Conservation (phyloP, 2,797 vertebrate species). For the Eulemur rubriventer region DNA sequence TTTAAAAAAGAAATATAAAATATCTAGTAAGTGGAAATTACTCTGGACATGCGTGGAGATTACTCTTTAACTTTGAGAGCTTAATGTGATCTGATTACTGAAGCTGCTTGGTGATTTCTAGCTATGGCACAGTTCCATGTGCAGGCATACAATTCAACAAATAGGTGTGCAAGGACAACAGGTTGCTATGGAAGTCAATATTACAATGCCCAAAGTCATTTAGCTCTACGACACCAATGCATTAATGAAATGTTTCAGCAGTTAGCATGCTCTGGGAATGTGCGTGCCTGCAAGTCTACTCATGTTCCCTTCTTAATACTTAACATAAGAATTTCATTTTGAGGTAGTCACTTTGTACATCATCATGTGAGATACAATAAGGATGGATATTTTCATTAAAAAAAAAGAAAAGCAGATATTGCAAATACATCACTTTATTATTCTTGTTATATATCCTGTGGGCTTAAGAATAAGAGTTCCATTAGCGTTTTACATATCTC, state of each 20-base stretch:
- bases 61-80: background rate
- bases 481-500: slow-evolving; percentile 73
- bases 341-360: slow-evolving; percentile 23
- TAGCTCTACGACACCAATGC: background rate
- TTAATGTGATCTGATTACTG: background rate
- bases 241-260: slow-evolving; percentile 33
- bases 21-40: background rate
- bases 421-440: slow-evolving; percentile 51
- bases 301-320: background rate
- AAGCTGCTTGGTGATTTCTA: slow-evolving; percentile 24
- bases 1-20: background rate
- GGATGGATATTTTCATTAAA: slow-evolving; percentile 3
- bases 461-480: slow-evolving; percentile 71
- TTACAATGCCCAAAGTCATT: background rate
- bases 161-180: background rate
- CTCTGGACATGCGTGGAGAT: background rate
- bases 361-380: slow-evolving; percentile 36
- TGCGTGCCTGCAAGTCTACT: background rate
- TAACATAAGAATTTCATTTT: slow-evolving; percentile 37
- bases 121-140: background rate
- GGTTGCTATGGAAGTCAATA: slow-evolving; percentile 57
- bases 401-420: background rate
- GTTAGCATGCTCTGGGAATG: background rate
- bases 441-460: slow-evolving; percentile 61
- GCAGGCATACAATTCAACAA: background rate